Conservation (phyloP, 2,888 invertebrate species). For the Drosophila robusta region DNA sequence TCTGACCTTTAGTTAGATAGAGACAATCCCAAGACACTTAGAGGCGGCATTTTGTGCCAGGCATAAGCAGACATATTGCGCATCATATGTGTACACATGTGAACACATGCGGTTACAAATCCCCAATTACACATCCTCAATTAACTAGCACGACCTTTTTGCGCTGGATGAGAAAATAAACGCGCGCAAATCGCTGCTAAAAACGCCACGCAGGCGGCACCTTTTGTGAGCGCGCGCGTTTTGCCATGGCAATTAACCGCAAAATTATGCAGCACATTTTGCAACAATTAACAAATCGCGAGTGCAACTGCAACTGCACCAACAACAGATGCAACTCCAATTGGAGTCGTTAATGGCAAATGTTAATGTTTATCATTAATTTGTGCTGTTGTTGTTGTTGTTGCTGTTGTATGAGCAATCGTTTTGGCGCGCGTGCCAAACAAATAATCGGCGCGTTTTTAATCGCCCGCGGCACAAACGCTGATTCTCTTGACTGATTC, state of each 20-base stretch:
- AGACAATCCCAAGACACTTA: conserved; percentile 42
- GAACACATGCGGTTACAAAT: conserved; percentile 18
- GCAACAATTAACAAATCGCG: conserved; percentile 76
- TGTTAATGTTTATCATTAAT: conserved; percentile 74
- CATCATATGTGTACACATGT: conserved; percentile 9
- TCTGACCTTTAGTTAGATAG: conserved; percentile 53
- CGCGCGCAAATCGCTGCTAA: conserved; percentile 49
- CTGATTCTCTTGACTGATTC: conserved; percentile 64
- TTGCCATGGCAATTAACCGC: conserved; percentile 66
- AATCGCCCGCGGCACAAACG: conserved; percentile 46
- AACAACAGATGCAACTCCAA: conserved; percentile 28
- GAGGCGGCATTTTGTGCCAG: conserved; percentile 33
- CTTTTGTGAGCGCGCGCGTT: conserved; percentile 65
- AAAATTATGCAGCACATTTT: conserved; percentile 74
- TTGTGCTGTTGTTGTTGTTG: conserved; percentile 32
- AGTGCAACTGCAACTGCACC: conserved; percentile 32
- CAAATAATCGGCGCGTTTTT: conserved; percentile 60
- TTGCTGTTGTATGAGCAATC: conserved; percentile 67
- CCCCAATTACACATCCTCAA: conserved; percentile 70
- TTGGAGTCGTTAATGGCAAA: conserved; percentile 54
- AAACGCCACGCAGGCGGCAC: conserved; percentile 61
- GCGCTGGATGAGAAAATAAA: conserved; percentile 37
- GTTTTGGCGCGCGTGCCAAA: conserved; percentile 70
- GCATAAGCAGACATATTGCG: conserved; percentile 6
- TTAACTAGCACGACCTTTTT: conserved; percentile 74